These are phyloP conservation scores for Cyanoliseus patagonus DNA, from an alignment of 2,113 vertebrate genomes.

Conservation along the genomic window DNA sequence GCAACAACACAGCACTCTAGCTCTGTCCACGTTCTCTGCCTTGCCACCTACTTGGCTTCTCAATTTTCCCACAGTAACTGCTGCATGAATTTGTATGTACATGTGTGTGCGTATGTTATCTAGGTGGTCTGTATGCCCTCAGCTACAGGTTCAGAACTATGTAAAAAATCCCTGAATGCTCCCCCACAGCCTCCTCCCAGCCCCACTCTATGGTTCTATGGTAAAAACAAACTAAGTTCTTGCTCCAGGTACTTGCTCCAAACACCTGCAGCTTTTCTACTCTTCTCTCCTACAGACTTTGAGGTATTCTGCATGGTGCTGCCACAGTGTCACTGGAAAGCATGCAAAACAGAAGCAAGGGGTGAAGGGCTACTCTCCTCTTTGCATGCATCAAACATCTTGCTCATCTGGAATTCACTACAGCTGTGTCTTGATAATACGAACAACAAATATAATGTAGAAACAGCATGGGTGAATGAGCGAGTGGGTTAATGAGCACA, in stretches of 20 bases:
- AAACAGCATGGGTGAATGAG: constrained; percentile 80
- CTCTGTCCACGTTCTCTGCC: constrained; percentile 29
- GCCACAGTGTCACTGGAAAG: constrained; percentile 58
- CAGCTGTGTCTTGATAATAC: constrained; percentile 59
- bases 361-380: constrained; percentile 48
- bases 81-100: background rate
- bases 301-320: constrained; percentile 43
- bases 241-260: background rate
- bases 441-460: constrained; percentile 74
- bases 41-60: background rate
- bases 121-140: background rate
- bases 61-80: background rate
- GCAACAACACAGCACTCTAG: background rate
- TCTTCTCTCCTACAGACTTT: constrained; percentile 32
- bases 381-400: constrained; percentile 68
- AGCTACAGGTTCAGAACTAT: background rate
- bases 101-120: background rate
- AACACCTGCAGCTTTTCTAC: constrained; percentile 41
- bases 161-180: background rate
- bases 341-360: constrained; percentile 75
- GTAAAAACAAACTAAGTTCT: background rate
- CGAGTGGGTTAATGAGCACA: constrained; percentile 77
- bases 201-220: background rate
- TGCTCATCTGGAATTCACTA: constrained; percentile 55
- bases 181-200: background rate